phyloP scores from a whole-genome alignment of 2,113 vertebrate species.

The Phyllostomus discolor region DNA sequence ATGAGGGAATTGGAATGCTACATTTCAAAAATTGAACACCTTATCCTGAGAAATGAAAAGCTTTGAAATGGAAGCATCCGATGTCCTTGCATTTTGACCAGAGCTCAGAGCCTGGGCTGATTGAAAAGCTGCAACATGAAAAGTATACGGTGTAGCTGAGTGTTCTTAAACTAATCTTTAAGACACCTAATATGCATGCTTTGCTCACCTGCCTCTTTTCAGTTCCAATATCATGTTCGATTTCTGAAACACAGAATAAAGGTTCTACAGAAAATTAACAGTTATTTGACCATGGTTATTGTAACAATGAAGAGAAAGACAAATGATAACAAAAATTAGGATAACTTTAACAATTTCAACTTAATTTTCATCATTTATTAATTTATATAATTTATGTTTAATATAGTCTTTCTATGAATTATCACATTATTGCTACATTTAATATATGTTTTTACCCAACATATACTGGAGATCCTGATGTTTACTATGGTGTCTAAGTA shows the following conservation, averaged over 20 bases:
- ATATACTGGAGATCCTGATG: neutral
- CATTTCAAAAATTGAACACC: conserved; percentile 63
- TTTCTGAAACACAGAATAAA: conserved; percentile 46
- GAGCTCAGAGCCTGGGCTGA: conserved; percentile 39
- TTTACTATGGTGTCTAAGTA: neutral
- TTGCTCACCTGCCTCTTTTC: conserved; percentile 19
- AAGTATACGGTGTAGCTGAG: conserved; percentile 56
- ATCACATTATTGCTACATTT: neutral
- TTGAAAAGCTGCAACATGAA: conserved; percentile 62
- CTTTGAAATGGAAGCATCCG: conserved; percentile 52
- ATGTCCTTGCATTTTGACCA: conserved; percentile 42
- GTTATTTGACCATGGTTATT: neutral
- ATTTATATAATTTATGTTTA: neutral
- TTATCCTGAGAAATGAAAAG: conserved; percentile 56
- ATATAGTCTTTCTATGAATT: neutral
- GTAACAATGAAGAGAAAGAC: neutral
- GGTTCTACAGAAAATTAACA: neutral
- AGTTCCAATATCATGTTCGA: conserved; percentile 16
- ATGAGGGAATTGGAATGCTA: conserved; percentile 67
- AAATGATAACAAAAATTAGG: neutral
- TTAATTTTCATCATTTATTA: neutral
- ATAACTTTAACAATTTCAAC: neutral
- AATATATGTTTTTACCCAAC: neutral
- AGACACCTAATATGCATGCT: conserved; percentile 49
- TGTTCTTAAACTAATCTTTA: conserved; percentile 68